These are phyloP conservation scores for Eurytoma adleriae DNA, from an alignment of 2,888 invertebrate species.

Conservation along the genomic window DNA sequence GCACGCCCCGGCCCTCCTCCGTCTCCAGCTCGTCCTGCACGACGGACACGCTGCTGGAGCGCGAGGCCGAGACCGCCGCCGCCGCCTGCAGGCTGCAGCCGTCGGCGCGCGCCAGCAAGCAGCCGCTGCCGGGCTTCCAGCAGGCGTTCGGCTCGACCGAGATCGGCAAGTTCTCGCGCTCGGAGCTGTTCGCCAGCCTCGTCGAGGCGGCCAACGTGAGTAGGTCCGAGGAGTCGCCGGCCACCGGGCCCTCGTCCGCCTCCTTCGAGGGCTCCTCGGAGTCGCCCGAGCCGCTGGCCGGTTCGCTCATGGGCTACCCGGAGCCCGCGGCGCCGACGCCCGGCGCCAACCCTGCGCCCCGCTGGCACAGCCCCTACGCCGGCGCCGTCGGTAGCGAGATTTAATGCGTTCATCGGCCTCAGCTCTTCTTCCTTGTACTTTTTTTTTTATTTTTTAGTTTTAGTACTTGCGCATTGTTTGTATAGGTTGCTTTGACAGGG, in stretches of 20 bases:
- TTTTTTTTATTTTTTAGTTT: too few species aligned
- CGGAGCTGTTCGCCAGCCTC: constrained; percentile 82
- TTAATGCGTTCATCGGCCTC: constrained; percentile 58
- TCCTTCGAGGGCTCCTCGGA: constrained; percentile 41
- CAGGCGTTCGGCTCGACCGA: constrained; percentile 92
- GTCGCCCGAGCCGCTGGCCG: constrained; percentile 47
- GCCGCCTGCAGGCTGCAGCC: constrained; percentile 58
- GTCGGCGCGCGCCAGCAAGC: constrained; percentile 59
- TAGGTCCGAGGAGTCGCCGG: constrained; percentile 50
- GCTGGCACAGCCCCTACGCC: constrained; percentile 74
- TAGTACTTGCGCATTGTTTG: too few species aligned
- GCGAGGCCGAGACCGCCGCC: constrained; percentile 25
- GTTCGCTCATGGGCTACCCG: constrained; percentile 48
- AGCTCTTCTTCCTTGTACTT: too few species aligned
- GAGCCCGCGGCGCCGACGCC: background rate
- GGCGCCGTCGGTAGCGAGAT: constrained; percentile 73
- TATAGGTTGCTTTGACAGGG: too few species aligned
- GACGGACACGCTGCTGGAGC: constrained; percentile 43
- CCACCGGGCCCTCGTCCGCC: constrained; percentile 40
- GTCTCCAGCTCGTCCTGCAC: constrained; percentile 47
- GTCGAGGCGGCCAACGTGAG: constrained; percentile 76
- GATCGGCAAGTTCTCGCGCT: constrained; percentile 86
- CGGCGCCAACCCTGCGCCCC: constrained; percentile 58
- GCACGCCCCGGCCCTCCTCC: constrained; percentile 35
- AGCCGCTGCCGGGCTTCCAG: constrained; percentile 88